These are phyloP conservation scores for Campaea margaritaria DNA, from an alignment of 2,888 invertebrate species.

Conservation along the genomic window DNA sequence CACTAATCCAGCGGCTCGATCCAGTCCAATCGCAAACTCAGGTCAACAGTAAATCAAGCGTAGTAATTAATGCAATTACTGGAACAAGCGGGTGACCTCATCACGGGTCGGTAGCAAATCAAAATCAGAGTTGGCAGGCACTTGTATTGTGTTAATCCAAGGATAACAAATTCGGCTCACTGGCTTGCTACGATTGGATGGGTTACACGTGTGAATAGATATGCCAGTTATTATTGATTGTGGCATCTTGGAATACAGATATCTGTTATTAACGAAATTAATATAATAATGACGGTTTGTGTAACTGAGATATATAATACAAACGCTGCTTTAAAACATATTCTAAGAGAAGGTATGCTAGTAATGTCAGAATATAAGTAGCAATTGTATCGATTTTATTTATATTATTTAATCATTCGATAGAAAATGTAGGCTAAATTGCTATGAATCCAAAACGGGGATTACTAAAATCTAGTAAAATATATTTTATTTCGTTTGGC, in stretches of 20 bases:
- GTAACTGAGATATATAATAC: too few relatives aligned
- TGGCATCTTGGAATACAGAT: conserved; percentile 1
- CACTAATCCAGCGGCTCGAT: conserved; percentile 1
- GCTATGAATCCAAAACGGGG: too few relatives aligned
- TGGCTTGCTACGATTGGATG: conserved; percentile 20
- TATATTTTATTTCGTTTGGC: too few relatives aligned
- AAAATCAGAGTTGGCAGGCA: conserved; percentile 22
- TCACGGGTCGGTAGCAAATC: conserved; percentile 18
- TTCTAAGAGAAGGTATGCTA: too few relatives aligned
- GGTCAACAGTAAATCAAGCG: conserved; percentile 16
- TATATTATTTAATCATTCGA: too few relatives aligned
- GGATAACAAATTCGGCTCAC: conserved; percentile 26
- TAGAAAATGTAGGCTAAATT: too few relatives aligned
- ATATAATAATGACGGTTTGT: not conserved
- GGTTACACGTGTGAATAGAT: conserved; percentile 6
- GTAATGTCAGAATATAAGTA: too few relatives aligned
- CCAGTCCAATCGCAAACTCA: conserved; percentile 2
- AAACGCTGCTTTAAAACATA: too few relatives aligned
- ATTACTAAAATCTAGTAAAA: too few relatives aligned
- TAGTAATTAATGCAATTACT: conserved; percentile 26
- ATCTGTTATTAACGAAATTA: not conserved
- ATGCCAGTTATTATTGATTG: conserved; percentile 1
- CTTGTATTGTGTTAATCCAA: conserved; percentile 20
- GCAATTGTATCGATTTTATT: too few relatives aligned
- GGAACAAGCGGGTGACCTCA: conserved; percentile 12